Base-by-base conservation (phyloP, 1,140 invertebrate species). In the Brachionus rubens region DNA sequence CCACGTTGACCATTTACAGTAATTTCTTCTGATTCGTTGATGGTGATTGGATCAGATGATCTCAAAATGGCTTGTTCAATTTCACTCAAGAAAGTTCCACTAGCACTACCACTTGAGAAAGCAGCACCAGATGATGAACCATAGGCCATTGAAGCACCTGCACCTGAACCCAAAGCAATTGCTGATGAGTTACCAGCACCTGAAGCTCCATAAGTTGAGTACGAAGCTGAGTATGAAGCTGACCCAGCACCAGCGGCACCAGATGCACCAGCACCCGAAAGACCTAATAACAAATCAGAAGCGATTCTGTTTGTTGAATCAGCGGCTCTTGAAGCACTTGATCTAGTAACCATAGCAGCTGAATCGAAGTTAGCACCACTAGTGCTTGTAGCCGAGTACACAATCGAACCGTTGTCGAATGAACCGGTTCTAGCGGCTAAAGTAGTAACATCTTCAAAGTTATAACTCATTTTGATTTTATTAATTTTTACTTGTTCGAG, bases 1-100 rank as follows among this genome's bases (percentile, higher is more conserved):
- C 68, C 68, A 50, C 68, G 68, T 50, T 72, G 68, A 50, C 68
- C 68, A 54, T 72, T 72, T 6, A 72, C 68, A 54, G 68, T 72
- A 26, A 72, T 72, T 54, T 72, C 68, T 40, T 72, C 68, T 3
- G 68, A 50, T 54, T 72, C 68, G 41, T 72, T 72, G 0, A 72
- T 28, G 4, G n/a, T 21, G n/a, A 72, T 72, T 72, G 68, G 68
- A 54, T 50, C 46, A n/a, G 68, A 40, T 72, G 68, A 72, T 52
- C 68, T 48, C 19, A 72, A 54, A 24, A 72, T 72, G 12, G 68
- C 68, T 24, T 72, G 43, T 54, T 72, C 68, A 41, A 72, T 72
- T 41, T 72, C 68, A n/a, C 68, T 72, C 28, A 72, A 41, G 24
- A 46, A 70, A 16, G 36, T 16, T 7, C 36, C 54, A 59, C 24